Conservation (phyloP, 2,113 vertebrate genomes). For the Corythornis vintsioides region DNA sequence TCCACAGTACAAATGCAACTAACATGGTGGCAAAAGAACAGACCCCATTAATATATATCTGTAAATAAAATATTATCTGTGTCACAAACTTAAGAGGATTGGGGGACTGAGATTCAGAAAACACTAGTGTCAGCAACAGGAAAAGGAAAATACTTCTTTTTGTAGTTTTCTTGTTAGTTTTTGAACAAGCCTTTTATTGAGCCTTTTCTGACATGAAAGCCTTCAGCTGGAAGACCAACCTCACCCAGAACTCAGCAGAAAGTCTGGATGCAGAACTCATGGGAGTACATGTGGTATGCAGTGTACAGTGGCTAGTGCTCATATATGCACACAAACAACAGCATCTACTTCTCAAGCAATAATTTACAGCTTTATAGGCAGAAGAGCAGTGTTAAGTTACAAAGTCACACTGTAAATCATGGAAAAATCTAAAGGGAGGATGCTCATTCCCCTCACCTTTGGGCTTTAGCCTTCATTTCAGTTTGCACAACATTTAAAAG, state of each 20-base stretch:
- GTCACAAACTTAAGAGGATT: not conserved
- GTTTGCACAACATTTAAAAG: not conserved
- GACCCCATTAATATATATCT: not conserved
- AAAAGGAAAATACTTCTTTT: not conserved
- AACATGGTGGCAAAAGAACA: not conserved
- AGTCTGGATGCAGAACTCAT: not conserved
- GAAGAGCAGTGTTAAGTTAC: not conserved
- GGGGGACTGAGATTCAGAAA: not conserved
- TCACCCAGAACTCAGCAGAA: not conserved
- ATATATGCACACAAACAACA: not conserved
- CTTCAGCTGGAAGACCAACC: not conserved
- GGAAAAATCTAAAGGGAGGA: not conserved
- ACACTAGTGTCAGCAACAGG: not conserved
- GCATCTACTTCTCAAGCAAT: not conserved
- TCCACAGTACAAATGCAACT: not conserved
- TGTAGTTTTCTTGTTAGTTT: not conserved
- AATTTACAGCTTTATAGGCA: not conserved
- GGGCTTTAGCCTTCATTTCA: not conserved
- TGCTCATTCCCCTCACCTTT: not conserved
- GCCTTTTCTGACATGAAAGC: not conserved
- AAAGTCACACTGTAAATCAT: not conserved
- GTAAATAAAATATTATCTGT: not conserved
- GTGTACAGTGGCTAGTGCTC: not conserved
- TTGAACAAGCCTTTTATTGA: not conserved
- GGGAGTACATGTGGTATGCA: fast-evolving